Evolutionary conservation across 2,888 invertebrate genomes (phyloP), one percentile per base, ranked within the genome.

Genomic region (Tachystola acroxantha): DNA sequence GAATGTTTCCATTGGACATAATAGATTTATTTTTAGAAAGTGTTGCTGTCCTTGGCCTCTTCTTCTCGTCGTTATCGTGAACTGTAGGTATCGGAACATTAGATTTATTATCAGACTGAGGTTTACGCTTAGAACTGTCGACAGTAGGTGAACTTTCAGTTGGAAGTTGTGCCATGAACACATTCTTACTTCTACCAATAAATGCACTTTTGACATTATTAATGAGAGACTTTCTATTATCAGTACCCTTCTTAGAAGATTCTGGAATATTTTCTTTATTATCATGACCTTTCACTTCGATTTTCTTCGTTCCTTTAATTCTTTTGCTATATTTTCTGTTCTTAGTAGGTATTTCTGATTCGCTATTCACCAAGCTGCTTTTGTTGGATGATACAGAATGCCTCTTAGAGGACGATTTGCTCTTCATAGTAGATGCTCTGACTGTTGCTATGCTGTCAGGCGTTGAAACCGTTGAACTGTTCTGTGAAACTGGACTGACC

Each of bases 381-480:
- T 55, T 65, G 28, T 65, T 54, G 5, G 68, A 57, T 25, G 64
- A 56, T 26, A 55, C 40, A 2, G 67, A 65, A 45, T 62, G 55
- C 49, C 48, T 65, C 36, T 53, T 64, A 24, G 45, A 53, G 10
- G 53, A 45, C 6, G 47, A 30, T 46, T 58, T 72, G 32, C 48
- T 31, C 40, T 50, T 46, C 2, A 49, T 51, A 5, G 63, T 48
- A 20, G 52, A 57, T 22, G 60, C 58, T 45, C 61, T 66, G n/a
- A 82, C 75, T 14, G 81, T 81, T 10, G 70, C 64, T 48, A 76
- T 46, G 47, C 80, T 82, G 38, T 70, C 78, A 12, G 65, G 70
- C 9, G 80, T 74, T 4, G 82, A 84, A 48, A 76, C 71, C 3
- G 75, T 61, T 10, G 81, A 80, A 48, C 81, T 78, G 41, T 66